phyloP scores from a whole-genome alignment of 2,888 invertebrate genomes.

The Proisotoma minuta region DNA sequence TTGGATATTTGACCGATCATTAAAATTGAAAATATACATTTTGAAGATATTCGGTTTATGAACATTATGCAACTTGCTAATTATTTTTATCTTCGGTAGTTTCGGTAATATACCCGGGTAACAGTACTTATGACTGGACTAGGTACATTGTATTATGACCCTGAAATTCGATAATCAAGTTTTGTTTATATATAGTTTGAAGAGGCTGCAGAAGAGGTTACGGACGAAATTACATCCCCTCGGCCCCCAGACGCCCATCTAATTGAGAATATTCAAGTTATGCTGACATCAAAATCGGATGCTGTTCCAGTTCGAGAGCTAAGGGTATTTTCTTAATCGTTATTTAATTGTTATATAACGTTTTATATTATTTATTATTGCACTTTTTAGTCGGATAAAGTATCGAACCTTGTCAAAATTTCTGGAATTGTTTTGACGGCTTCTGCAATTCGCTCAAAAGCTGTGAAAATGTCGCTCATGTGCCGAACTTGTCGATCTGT shows the following conservation, averaged over 20 bases:
- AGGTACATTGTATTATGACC: no score
- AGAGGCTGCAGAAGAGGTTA: conserved; percentile 92
- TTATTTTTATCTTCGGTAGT: no score
- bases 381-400: conserved; percentile 83
- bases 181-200: conserved; percentile 61
- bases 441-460: conserved; percentile 90
- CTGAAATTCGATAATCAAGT: no score
- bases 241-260: conserved; percentile 83
- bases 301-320: conserved; percentile 75
- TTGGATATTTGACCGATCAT: no score
- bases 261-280: conserved; percentile 87
- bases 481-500: conserved; percentile 88
- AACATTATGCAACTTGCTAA: no score
- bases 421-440: conserved; percentile 93
- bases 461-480: conserved; percentile 89
- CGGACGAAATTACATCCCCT: conserved; percentile 92
- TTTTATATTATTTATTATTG: no score
- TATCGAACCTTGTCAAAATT: conserved; percentile 88
- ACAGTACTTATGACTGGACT: no score
- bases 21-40: no score
- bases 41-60: no score
- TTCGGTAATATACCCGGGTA: no score
- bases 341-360: background rate
- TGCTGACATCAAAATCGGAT: conserved; percentile 77
- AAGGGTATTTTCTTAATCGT: conserved; percentile 61